A percentile compares a stretch with the other conserved stretches of the same genome.
phyloP scores from a whole-genome alignment of 2,888 invertebrate genomes.

The Agapostemon virescens region DNA sequence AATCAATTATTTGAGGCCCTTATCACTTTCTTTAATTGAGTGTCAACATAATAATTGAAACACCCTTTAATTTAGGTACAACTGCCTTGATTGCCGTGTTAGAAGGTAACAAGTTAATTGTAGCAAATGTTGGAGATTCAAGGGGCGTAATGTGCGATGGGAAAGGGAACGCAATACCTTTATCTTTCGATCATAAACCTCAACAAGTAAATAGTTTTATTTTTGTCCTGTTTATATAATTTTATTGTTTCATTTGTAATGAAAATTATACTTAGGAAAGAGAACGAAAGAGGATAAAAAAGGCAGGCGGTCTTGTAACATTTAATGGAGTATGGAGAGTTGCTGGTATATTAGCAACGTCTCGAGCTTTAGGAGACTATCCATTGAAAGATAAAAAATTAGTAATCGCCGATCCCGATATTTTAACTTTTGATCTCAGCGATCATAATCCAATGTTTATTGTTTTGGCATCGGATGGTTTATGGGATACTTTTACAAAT shows the following conservation, averaged over 20 bases:
- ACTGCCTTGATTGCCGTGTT: constrained; percentile 95
- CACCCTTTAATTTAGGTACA: constrained; percentile 84
- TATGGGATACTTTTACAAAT: constrained; percentile 98
- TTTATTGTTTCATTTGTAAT: background rate
- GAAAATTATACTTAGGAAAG: constrained; percentile 84
- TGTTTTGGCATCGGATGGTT: constrained; percentile 95
- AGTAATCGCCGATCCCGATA: constrained; percentile 97
- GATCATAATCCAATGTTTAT: constrained; percentile 94
- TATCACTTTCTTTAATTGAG: background rate
- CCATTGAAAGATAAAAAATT: constrained; percentile 96
- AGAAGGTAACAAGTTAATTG: constrained; percentile 90
- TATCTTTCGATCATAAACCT: constrained; percentile 98
- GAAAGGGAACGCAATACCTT: constrained; percentile 92
- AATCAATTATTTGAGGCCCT: constrained; percentile 47
- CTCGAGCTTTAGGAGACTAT: constrained; percentile 96
- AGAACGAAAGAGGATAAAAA: constrained; percentile 94
- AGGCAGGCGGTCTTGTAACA: constrained; percentile 96
- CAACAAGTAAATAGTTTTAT: constrained; percentile 87
- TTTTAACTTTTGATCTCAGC: constrained; percentile 92
- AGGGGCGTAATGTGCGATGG: constrained; percentile 97
- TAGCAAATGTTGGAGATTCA: constrained; percentile 98
- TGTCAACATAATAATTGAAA: constrained; percentile 14
- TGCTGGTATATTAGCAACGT: constrained; percentile 96
- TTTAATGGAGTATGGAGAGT: constrained; percentile 98
- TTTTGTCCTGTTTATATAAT: background rate